Evolutionary conservation across 2,888 invertebrate genomes (phyloP), one percentile per base, ranked within the genome.

Genomic region (Lithophane semibrunnea): DNA sequence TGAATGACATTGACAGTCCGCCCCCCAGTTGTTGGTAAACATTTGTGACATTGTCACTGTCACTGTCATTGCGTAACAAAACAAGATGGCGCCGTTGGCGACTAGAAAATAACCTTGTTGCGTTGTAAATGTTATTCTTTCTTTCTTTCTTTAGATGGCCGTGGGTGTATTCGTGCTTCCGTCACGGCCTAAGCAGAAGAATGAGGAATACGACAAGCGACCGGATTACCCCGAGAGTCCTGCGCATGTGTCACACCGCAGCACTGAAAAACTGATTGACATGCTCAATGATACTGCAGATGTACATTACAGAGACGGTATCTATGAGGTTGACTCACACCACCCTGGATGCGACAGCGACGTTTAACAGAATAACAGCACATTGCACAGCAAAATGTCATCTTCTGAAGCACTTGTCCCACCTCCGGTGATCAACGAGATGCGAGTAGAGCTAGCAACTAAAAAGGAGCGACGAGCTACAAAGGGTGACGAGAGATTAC

Each of bases 151-250:
- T 44, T 3, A 68, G 52, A 91, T 92, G 24, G 86, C 90, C 3
- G 95, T 93, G 56, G 95, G 95, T 2, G 88, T 96, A 63, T 93
- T 96, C 63, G 93, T 95, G 44, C 79, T 96, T 73, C 95, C 96
- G 0, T 93, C 95, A 2, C 92, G 93, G 4, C 94, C 92, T 58
- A 94, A 92, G 65, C 92, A 94, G n/a, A 92, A 91, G 2, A 91
- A 92, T 7, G 94, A 95, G 29, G 91, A 90, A 2, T 95, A 94
- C 61, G 90, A 92, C 21, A 93, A 92, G 60, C 91, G 96, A 63
- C 96, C 96, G 0, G 96, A 96, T 82, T 96, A 96, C 63, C 96
- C 96, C 0, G 96, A 96, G 84, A 93, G 94, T 75, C 94, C 94
- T 0, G 89, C 91, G 10, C 92, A 91, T 2, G 82, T 88, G 42